phyloP scores from a whole-genome alignment of 2,888 invertebrate genomes.

The Patella ulyssiponensis region DNA sequence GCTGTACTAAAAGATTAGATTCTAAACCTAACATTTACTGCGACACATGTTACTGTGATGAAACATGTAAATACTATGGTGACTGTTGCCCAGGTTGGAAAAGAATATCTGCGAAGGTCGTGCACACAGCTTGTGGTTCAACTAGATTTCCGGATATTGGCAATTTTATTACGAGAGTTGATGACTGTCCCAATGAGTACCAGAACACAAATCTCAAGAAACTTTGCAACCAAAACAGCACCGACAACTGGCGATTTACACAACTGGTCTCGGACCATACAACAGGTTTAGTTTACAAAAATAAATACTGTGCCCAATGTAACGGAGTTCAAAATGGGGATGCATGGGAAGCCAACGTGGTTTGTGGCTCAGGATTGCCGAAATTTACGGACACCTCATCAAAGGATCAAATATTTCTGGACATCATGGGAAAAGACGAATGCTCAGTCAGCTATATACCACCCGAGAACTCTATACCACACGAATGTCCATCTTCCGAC shows the following conservation, averaged over 20 bases:
- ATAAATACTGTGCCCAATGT: constrained; percentile 29
- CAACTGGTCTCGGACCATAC: constrained; percentile 21
- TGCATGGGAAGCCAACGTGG: background rate
- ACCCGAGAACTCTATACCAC: background rate
- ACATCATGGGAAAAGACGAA: background rate
- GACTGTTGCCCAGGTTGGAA: constrained; percentile 28
- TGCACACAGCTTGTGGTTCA: background rate
- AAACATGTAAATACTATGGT: constrained; percentile 11
- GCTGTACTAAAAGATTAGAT: background rate
- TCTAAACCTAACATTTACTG: background rate
- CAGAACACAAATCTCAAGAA: background rate
- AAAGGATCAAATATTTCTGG: background rate
- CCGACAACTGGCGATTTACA: constrained; percentile 15
- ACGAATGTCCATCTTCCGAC: background rate
- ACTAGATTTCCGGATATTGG: background rate
- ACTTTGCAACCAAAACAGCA: background rate
- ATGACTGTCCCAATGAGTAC: background rate
- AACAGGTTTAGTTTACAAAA: constrained; percentile 21
- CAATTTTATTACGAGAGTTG: background rate
- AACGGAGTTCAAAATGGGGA: constrained; percentile 1
- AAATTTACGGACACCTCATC: background rate
- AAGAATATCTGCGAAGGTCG: background rate
- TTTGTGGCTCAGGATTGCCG: background rate
- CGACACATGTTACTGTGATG: constrained; percentile 15
- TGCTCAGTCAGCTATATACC: background rate